Percentiles rank a stretch among this genome's conserved stretches.
Evolutionary conservation across 2,113 vertebrate species (phyloP).

Genomic region (Alethe castanea): DNA sequence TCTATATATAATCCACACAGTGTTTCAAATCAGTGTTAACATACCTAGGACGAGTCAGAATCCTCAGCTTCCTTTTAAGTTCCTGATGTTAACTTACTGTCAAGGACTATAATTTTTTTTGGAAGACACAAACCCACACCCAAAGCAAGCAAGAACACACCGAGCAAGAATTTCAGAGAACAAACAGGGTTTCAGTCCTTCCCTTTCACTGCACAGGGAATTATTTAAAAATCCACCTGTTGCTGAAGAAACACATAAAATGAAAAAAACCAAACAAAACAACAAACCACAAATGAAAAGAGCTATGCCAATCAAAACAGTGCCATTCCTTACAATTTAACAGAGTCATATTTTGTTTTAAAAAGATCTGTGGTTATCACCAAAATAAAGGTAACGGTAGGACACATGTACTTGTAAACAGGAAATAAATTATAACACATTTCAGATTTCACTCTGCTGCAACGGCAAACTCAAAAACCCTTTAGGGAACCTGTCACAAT

Average conservation of each 20-base stretch:
- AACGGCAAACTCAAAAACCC: accelerated
- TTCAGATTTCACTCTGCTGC: not conserved
- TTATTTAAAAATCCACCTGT: not conserved
- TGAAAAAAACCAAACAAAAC: no score
- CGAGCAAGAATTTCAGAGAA: not conserved
- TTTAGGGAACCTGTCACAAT: not conserved
- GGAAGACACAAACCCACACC: not conserved
- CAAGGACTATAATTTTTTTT: slow-evolving; percentile 69
- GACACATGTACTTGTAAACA: accelerated
- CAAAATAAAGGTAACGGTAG: not conserved
- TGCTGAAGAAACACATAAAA: not conserved
- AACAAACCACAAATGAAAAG: accelerated
- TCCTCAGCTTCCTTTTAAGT: slow-evolving; percentile 86
- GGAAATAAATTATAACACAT: not conserved
- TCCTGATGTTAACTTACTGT: slow-evolving; percentile 82
- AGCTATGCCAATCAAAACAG: not conserved
- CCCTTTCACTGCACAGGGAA: not conserved
- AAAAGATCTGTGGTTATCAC: not conserved
- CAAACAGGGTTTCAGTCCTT: accelerated
- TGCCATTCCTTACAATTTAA: not conserved
- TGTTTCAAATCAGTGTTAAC: not conserved
- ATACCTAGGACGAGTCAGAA: slow-evolving; percentile 89
- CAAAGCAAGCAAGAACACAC: not conserved
- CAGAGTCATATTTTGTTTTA: not conserved
- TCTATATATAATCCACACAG: accelerated